Evolutionary conservation across 2,113 vertebrate species (phyloP).

Genomic region (Callorhinus ursinus): DNA sequence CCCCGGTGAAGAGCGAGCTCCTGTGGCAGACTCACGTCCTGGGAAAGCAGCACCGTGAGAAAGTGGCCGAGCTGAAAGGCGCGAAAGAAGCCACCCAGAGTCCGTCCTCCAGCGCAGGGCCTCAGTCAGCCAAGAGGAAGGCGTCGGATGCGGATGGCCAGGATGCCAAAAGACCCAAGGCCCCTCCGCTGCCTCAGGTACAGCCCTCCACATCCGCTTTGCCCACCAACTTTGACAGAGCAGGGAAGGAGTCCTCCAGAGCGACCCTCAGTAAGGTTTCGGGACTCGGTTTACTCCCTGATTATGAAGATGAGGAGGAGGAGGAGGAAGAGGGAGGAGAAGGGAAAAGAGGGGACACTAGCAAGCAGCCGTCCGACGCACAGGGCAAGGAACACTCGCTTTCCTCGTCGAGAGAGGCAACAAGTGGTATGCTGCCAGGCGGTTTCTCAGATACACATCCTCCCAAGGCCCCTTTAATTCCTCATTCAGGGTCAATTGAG

Average conservation of each 20-base stretch:
- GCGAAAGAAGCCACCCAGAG: slow-evolving; percentile 75
- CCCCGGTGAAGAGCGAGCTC: slow-evolving; percentile 92
- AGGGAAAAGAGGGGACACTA: slow-evolving; percentile 48
- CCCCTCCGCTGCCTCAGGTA: background rate
- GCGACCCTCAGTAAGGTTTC: slow-evolving; percentile 68
- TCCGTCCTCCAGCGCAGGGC: slow-evolving; percentile 39
- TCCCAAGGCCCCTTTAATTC: slow-evolving; percentile 85
- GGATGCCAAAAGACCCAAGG: slow-evolving; percentile 87
- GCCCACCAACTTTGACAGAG: slow-evolving; percentile 84
- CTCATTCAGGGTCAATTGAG: slow-evolving; percentile 94
- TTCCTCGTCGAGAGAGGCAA: slow-evolving; percentile 45
- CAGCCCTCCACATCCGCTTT: slow-evolving; percentile 80
- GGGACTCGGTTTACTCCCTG: slow-evolving; percentile 87
- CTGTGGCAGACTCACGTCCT: slow-evolving; percentile 95
- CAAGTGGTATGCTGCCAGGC: slow-evolving; percentile 72
- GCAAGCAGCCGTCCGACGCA: slow-evolving; percentile 78
- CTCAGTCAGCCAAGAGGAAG: slow-evolving; percentile 88
- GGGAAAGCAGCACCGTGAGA: slow-evolving; percentile 95
- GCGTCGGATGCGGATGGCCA: slow-evolving; percentile 79
- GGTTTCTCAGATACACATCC: slow-evolving; percentile 91
- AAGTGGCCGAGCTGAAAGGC: slow-evolving; percentile 89
- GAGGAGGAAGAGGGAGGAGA: slow-evolving; percentile 65
- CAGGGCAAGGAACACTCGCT: slow-evolving; percentile 62
- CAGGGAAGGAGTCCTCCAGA: slow-evolving; percentile 25
- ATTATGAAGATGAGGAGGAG: slow-evolving; percentile 87